phyloP scores from a whole-genome alignment of 2,113 vertebrate species.

The Coturnix japonica region DNA sequence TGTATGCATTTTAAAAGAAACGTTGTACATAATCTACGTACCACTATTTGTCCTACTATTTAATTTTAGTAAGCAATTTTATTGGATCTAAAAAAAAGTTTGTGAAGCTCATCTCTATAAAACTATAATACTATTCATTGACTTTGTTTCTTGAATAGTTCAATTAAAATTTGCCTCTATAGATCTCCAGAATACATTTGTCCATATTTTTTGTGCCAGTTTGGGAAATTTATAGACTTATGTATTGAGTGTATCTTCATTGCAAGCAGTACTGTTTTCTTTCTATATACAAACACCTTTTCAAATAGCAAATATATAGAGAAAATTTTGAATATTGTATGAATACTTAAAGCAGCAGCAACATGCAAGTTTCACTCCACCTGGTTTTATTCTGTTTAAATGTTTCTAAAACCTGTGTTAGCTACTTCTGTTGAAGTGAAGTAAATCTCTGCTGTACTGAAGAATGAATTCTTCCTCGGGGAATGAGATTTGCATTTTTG shows the following conservation, averaged over 20 bases:
- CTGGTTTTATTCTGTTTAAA: neutral
- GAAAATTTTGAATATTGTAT: neutral
- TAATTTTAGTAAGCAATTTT: neutral
- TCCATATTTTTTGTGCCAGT: neutral
- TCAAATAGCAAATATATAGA: neutral
- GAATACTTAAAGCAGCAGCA: slow-evolving; percentile 14
- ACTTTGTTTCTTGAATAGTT: neutral
- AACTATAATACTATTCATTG: neutral
- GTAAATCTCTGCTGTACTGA: neutral
- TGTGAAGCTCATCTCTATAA: neutral
- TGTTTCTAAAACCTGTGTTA: neutral
- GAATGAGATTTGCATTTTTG: neutral
- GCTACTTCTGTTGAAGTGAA: neutral
- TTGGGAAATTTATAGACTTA: neutral
- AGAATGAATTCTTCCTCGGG: neutral
- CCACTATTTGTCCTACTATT: neutral
- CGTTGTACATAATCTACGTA: neutral
- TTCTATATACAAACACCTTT: neutral
- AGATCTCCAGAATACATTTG: neutral
- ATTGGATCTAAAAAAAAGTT: neutral
- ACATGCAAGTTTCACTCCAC: neutral
- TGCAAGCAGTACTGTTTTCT: neutral
- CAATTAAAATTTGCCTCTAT: neutral
- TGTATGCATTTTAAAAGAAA: neutral
- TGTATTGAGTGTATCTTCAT: neutral